Evolutionary conservation across 2,113 vertebrate species (phyloP).

Genomic region (Xiphophorus couchianus): DNA sequence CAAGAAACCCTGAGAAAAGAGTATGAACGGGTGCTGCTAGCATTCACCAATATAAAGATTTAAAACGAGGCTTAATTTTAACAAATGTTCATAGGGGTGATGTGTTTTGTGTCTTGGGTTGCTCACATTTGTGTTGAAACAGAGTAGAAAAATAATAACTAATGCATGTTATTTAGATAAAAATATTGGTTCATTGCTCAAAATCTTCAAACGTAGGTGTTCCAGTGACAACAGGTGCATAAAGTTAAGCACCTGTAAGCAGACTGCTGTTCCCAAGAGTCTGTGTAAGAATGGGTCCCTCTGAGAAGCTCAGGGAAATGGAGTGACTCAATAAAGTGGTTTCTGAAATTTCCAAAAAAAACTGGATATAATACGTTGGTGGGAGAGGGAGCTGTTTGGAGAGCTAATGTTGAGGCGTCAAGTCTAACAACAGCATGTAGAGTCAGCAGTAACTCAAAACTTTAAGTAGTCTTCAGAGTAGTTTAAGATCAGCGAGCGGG

Average conservation of each 20-base stretch:
- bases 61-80: neutral
- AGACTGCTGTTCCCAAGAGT: too few species aligned
- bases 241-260: too few species aligned
- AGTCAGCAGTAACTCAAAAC: neutral
- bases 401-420: too few species aligned
- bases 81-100: neutral
- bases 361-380: too few species aligned
- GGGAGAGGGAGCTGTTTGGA: too few species aligned
- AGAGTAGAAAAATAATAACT: neutral
- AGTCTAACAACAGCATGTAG: neutral
- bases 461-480: neutral
- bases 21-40: neutral
- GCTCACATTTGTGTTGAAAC: neutral
- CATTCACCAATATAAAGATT: neutral
- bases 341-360: too few species aligned
- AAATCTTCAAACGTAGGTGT: too few species aligned
- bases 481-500: neutral
- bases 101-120: neutral
- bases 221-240: too few species aligned
- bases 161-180: neutral
- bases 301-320: too few species aligned
- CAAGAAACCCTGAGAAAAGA: constrained; percentile 3
- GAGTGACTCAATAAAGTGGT: too few species aligned
- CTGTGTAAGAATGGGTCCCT: too few species aligned
- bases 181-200: too few species aligned